A percentile compares a stretch with the other conserved stretches of the same genome.
Conservation (phyloP, 1,140 invertebrate species). For the Solenopsis invicta region DNA sequence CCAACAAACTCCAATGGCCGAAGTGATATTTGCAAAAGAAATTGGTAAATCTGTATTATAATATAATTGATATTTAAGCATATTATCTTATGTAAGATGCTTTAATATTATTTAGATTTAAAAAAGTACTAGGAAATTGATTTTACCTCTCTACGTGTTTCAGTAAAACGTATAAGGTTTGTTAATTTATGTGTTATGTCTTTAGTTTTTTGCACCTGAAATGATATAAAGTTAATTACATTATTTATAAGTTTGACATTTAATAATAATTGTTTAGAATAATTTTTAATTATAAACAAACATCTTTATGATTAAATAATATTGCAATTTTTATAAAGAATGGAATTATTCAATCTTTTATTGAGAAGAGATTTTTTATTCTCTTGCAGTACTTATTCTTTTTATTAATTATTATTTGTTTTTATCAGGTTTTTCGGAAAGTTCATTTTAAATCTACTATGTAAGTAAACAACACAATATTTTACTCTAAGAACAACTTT, state of each 20-base stretch:
- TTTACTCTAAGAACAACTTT: no score
- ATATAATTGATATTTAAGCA: background rate
- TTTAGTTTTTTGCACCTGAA: constrained; percentile 22
- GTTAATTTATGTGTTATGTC: constrained; percentile 33
- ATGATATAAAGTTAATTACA: background rate
- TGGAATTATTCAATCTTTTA: background rate
- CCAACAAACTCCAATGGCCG: constrained; percentile 11
- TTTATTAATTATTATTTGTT: no score
- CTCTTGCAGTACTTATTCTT: background rate
- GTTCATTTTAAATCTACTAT: no score
- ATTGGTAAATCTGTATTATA: constrained; percentile 38
- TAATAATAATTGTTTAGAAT: background rate
- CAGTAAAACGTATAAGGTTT: background rate
- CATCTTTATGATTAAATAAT: background rate
- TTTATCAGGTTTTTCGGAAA: no score
- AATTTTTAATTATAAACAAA: background rate
- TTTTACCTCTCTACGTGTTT: background rate
- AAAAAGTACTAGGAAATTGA: background rate
- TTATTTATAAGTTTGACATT: constrained; percentile 2
- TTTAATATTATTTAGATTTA: background rate
- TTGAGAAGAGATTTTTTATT: background rate
- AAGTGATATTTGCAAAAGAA: constrained; percentile 47
- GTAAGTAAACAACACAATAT: no score
- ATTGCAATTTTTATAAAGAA: background rate
- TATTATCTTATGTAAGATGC: background rate